These are phyloP conservation scores for Crypturellus undulatus DNA, from an alignment of 2,113 vertebrate genomes.

Conservation along the genomic window DNA sequence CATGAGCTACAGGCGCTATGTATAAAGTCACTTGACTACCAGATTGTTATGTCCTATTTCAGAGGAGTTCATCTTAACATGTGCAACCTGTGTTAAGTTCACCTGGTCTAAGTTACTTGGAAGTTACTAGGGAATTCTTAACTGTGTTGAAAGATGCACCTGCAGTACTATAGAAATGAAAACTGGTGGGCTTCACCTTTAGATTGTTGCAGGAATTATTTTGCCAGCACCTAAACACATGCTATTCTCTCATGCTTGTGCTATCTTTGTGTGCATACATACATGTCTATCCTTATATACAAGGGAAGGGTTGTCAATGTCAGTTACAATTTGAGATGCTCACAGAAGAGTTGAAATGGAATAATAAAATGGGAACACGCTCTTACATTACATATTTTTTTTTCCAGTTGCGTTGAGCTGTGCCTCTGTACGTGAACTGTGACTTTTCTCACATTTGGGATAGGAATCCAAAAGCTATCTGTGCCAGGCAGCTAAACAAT, in stretches of 20 bases:
- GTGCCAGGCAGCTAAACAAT: not conserved
- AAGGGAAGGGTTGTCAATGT: not conserved
- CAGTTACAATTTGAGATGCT: not conserved
- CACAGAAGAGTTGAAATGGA: not conserved
- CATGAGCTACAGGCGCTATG: slow-evolving; percentile 60
- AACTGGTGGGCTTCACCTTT: slow-evolving; percentile 10
- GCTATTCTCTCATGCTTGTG: not conserved
- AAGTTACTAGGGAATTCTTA: slow-evolving; percentile 36
- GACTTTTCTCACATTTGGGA: not conserved
- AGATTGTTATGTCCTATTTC: slow-evolving; percentile 30
- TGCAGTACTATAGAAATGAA: slow-evolving; percentile 9
- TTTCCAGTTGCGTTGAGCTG: not conserved
- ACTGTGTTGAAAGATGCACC: not conserved
- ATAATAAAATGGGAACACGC: not conserved
- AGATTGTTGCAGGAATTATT: not conserved
- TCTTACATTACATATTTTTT: not conserved
- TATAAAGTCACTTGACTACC: slow-evolving; percentile 65
- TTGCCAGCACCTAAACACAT: not conserved
- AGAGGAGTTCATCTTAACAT: slow-evolving; percentile 1
- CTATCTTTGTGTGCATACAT: not conserved
- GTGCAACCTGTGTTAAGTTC: slow-evolving; percentile 14
- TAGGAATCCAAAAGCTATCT: not conserved
- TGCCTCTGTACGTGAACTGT: not conserved
- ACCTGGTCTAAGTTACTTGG: not conserved
- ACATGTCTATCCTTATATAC: not conserved